Evolutionary conservation across 1,140 invertebrate genomes (phyloP).

Genomic region (Meteorus sp.): DNA sequence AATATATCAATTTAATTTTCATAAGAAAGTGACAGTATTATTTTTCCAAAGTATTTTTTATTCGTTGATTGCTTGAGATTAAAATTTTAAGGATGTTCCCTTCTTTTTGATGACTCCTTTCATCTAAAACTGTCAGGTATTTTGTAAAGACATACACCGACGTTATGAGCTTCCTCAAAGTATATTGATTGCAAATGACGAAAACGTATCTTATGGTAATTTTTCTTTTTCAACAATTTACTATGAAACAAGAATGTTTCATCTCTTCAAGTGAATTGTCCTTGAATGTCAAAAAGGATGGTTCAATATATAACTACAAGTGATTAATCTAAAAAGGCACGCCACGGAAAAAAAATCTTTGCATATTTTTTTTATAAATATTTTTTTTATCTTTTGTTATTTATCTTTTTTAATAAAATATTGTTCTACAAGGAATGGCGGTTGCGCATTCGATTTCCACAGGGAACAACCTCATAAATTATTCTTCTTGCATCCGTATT

Average conservation of each 20-base stretch:
- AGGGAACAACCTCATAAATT: slow-evolving; percentile 18
- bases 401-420: slow-evolving; percentile 4
- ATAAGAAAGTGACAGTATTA: not conserved
- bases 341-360: slow-evolving; percentile 6
- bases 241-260: too few relatives aligned
- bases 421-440: slow-evolving; percentile 4
- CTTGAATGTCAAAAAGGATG: not conserved
- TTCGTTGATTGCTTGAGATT: slow-evolving; percentile 11
- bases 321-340: slow-evolving; percentile 17
- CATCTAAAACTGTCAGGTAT: not conserved
- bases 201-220: too few relatives aligned
- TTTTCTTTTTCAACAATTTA: too few relatives aligned
- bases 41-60: slow-evolving; percentile 1
- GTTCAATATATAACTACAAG: not conserved
- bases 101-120: slow-evolving; percentile 6
- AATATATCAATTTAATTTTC: not conserved
- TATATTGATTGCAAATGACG: too few relatives aligned
- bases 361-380: slow-evolving; percentile 2
- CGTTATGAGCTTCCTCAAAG: too few relatives aligned
- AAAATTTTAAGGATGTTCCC: slow-evolving; percentile 11
- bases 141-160: not conserved
- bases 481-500: too few relatives aligned
- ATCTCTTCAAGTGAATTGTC: not conserved
- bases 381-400: not conserved
- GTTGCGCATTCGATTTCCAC: not conserved